Base-by-base conservation (phyloP, 1,140 invertebrate genomes). In the Bicyclus anynana region DNA sequence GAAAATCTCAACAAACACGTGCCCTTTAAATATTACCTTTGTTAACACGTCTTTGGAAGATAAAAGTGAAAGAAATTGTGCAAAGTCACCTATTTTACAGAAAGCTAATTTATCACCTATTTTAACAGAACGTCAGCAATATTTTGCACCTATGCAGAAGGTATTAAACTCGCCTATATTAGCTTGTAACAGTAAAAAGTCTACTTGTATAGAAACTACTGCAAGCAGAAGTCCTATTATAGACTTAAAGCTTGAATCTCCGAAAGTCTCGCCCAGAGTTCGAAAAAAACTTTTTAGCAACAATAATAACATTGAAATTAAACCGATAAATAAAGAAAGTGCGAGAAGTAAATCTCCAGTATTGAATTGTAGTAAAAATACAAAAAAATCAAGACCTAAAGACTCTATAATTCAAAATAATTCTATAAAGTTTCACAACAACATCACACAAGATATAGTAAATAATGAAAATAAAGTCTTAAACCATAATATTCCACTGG, bases 21-120 rank as follows among this genome's bases (percentile, higher is more conserved):
- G 75, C 20, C 80, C 80, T 44, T 69, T 87, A 56, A 57, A 77
- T 55, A 63, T 87, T 9, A 77, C 72, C 46, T 74, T 48, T 29
- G 20, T 38, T 20, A 33, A 59, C 4, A n/a, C 44, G 21, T 21
- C n/a, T 20, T 44, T 17, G 4, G 40, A 53, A 14, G 17, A 38
- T 50, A 56, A 54, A 42, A 69, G 17, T 5, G 5, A 20, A 48
- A 58, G 20, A 48, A 35, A 9, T 18, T 9, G 9, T 26, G n/a
- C 44, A 38, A 53, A 48, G 59, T 69, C 54, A 14, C 61, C 56
- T 14, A 51, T 62, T 27, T 29, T 59, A 26, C 23, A 27, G 55
- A 50, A 50, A 48, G 27, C 0, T 29, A 40, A n/a, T n/a, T n/a
- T n/a, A n/a, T n/a, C n/a, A n/a, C n/a, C 75, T 7, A 65, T 75